Evolutionary conservation across 2,888 invertebrate species (phyloP), one percentile per base, ranked within the genome.

Genomic region (Heliconius ethilla): DNA sequence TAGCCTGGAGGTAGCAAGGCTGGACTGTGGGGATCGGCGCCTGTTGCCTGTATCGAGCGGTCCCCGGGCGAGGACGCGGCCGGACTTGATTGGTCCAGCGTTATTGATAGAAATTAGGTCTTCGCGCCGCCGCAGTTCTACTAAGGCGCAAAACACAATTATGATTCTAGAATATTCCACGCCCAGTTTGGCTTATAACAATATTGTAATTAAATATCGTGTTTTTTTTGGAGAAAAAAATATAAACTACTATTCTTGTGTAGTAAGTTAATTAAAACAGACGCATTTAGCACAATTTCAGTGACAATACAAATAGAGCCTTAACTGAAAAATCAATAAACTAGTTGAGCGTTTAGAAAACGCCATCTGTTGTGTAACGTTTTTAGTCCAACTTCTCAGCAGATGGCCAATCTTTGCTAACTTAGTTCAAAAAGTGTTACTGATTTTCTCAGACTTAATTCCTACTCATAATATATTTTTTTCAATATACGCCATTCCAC

Each of bases 41-140:
- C 22, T 65, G 63, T 65, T 74, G 27, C 22, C 27, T 37, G n/a
- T 63, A 74, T 72, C 45, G 45, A 37, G 65, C 62, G 74, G 65
- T 22, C 74, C 63, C 62, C 22, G 74, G 63, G n/a, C 22, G 37
- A 27, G 74, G 22, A 74, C 74, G 74, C 74, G 65, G n/a, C 45
- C 27, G 27, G 10, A 40, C 18, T 29, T 22, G 22, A 74, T 74
- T 74, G 74, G 74, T 37, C 13, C 15, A 29, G 22, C 11, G 1
- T 10, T 63, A 65, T 74, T 65, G 63, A 65, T 45, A 18, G 45
- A 10, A 65, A 63, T 27, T 27, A 45, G 45, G 63, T 40, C 74
- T 62, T 45, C 22, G 74, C 74, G 74, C 27, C 63, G 74, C 25
- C 74, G 74, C 74, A 74, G 27, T 74, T 10, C 7, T 7, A 18